Evolutionary conservation across 1,140 invertebrate species (phyloP).

Genomic region (Drosophila tristis): DNA sequence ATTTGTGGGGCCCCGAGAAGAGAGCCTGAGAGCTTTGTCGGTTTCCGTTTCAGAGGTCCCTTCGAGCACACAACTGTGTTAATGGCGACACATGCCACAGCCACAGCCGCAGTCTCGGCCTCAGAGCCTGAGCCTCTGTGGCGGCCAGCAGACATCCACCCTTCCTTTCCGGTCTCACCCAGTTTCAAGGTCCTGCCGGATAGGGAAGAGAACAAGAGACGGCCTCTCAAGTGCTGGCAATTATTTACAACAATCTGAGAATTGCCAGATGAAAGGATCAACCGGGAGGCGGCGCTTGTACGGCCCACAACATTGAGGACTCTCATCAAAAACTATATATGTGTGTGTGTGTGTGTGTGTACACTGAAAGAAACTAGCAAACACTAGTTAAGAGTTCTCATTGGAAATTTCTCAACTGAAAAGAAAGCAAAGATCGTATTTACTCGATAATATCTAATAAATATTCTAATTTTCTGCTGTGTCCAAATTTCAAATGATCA

Average conservation of each 20-base stretch:
- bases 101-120: neutral
- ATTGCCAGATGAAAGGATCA: constrained; percentile 36
- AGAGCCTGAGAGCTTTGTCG: constrained; percentile 47
- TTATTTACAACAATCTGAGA: constrained; percentile 53
- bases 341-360: constrained; percentile 8
- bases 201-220: constrained; percentile 8
- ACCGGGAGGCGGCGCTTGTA: constrained; percentile 13
- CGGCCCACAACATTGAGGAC: constrained; percentile 7
- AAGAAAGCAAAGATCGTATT: too few species aligned
- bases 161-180: too few species aligned
- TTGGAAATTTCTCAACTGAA: too few species aligned
- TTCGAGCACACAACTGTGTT: constrained; percentile 37
- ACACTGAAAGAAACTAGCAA: neutral
- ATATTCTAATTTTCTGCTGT: neutral
- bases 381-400: too few species aligned
- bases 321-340: too few species aligned
- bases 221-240: constrained; percentile 43
- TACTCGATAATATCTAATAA: neutral
- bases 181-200: too few species aligned
- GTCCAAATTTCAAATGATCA: too few species aligned
- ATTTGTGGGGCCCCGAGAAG: neutral
- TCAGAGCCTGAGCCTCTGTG: too few species aligned
- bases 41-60: constrained; percentile 44
- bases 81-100: constrained; percentile 31
- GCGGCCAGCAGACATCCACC: too few species aligned